Percentiles rank a stretch among this genome's conserved stretches.
phyloP scores from a whole-genome alignment of 1,140 invertebrate species.

The Magallana angulata region DNA sequence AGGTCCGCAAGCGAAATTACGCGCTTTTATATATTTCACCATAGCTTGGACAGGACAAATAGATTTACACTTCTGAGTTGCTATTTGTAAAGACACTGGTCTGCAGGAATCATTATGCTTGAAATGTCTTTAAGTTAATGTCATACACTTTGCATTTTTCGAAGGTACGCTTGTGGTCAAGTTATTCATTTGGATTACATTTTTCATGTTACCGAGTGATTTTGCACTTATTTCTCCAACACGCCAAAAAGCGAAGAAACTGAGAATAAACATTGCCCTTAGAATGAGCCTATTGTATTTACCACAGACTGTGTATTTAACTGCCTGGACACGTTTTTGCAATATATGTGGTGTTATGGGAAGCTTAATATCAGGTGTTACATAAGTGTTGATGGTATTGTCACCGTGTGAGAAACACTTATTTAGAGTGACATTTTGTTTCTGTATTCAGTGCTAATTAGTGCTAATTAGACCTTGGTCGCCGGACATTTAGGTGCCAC shows the following conservation, averaged over 20 bases:
- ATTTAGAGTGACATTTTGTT: too few relatives aligned
- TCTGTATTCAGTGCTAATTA: too few relatives aligned
- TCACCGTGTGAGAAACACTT: too few relatives aligned
- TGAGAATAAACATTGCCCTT: constrained; percentile 4
- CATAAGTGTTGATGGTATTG: constrained; percentile 26
- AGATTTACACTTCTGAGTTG: not conserved
- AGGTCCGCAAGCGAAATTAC: not conserved
- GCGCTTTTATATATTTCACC: not conserved
- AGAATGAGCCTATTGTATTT: not conserved
- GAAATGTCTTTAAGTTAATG: constrained; percentile 2
- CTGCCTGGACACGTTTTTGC: not conserved
- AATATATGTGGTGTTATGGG: constrained; percentile 42
- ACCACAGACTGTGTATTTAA: not conserved
- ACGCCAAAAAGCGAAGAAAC: constrained; percentile 25
- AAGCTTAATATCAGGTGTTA: not conserved
- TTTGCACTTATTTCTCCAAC: constrained; percentile 22
- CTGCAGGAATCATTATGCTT: constrained; percentile 23
- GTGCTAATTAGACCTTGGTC: too few relatives aligned
- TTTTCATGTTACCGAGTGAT: not conserved
- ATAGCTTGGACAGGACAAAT: constrained; percentile 19
- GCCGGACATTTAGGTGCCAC: too few relatives aligned
- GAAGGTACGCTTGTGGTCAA: not conserved
- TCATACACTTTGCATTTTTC: not conserved
- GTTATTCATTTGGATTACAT: not conserved
- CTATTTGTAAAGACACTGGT: not conserved